These are phyloP conservation scores for Boulengeromyrus knoepffleri DNA, from an alignment of 2,113 vertebrate genomes.

Conservation along the genomic window DNA sequence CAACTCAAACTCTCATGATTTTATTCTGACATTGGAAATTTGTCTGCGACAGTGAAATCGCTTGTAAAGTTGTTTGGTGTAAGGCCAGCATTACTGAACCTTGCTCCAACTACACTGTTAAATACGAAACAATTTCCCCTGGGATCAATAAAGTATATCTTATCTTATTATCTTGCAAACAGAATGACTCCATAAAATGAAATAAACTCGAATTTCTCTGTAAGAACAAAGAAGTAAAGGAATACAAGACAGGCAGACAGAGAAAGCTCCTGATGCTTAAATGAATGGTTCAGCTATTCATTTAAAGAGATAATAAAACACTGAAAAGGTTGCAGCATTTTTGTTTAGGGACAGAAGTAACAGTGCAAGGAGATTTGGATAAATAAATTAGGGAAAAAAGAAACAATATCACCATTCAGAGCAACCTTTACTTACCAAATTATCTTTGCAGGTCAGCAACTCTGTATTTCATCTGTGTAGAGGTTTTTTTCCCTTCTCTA, in stretches of 20 bases:
- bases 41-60: not conserved
- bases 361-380: not conserved
- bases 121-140: not conserved
- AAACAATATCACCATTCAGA: constrained; percentile 41
- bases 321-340: not conserved
- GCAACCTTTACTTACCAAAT: constrained; percentile 41
- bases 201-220: not conserved
- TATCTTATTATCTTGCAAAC: not conserved
- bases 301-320: not conserved
- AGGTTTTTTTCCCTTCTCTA: constrained; percentile 35
- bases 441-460: constrained; percentile 45
- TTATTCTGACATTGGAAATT: not conserved
- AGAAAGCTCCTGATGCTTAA: not conserved
- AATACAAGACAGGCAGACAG: not conserved
- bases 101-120: constrained; percentile 2
- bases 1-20: not conserved
- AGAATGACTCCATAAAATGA: not conserved
- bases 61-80: not conserved
- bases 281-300: not conserved
- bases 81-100: not conserved
- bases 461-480: constrained; percentile 49
- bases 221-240: not conserved
- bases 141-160: not conserved
- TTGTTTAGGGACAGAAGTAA: not conserved
- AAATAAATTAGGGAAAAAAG: not conserved